A percentile compares a stretch with the other conserved stretches of the same genome.
Conservation (phyloP, 2,113 vertebrate genomes). For the Speoplatyrhinus poulsoni region DNA sequence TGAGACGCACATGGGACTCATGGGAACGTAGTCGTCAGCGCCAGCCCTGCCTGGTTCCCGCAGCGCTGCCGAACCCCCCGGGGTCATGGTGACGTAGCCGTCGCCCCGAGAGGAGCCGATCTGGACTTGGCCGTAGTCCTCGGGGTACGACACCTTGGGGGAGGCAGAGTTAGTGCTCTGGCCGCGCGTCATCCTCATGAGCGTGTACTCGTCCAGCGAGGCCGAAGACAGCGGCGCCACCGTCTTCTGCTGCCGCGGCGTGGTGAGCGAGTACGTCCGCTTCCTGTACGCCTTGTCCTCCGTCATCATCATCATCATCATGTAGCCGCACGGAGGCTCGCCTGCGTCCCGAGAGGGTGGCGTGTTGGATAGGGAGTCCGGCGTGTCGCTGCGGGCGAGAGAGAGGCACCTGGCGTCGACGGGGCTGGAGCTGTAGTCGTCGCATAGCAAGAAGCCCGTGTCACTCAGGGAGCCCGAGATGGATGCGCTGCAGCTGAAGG, state of each 20-base stretch:
- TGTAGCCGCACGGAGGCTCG: slow-evolving; percentile 84
- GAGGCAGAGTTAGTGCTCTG: slow-evolving; percentile 81
- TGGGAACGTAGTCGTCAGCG: slow-evolving; percentile 82
- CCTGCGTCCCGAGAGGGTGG: slow-evolving; percentile 80
- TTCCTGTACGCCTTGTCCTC: slow-evolving; percentile 84
- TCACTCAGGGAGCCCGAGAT: slow-evolving; percentile 92
- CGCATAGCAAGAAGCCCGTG: slow-evolving; percentile 89
- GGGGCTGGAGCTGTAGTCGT: slow-evolving; percentile 91
- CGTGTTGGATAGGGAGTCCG: slow-evolving; percentile 87
- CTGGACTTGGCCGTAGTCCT: slow-evolving; percentile 91
- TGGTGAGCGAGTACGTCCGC: slow-evolving; percentile 89
- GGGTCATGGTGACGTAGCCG: slow-evolving; percentile 96
- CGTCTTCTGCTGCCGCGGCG: slow-evolving; percentile 80
- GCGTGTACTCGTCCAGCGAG: slow-evolving; percentile 90
- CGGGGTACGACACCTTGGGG: slow-evolving; percentile 84
- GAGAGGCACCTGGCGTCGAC: slow-evolving; percentile 79
- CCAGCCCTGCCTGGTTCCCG: slow-evolving; percentile 56
- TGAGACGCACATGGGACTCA: slow-evolving; percentile 91
- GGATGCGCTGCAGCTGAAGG: slow-evolving; percentile 88
- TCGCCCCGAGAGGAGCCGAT: slow-evolving; percentile 85
- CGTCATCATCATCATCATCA: slow-evolving; percentile 85
- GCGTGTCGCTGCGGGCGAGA: slow-evolving; percentile 86
- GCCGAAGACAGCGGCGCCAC: slow-evolving; percentile 84
- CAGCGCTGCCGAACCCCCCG: slow-evolving; percentile 65
- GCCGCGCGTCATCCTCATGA: slow-evolving; percentile 84